These are phyloP conservation scores for Reticulitermes speratus DNA, from an alignment of 1,140 invertebrate genomes.

Conservation along the genomic window DNA sequence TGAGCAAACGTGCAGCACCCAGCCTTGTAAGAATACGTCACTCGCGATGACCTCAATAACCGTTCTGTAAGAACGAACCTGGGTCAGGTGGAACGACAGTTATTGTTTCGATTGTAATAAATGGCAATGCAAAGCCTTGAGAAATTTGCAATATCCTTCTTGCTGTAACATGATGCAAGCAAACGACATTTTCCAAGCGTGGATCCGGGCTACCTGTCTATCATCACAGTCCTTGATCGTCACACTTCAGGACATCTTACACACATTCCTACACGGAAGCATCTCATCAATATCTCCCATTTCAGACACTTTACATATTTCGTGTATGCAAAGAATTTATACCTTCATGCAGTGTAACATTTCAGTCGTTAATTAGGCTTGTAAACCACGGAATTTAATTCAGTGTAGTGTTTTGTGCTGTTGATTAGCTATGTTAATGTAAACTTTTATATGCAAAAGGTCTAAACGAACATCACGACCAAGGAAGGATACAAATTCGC, in stretches of 20 bases:
- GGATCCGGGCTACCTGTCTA: not conserved
- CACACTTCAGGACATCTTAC: not conserved
- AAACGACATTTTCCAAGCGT: not conserved
- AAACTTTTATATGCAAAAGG: too few species aligned
- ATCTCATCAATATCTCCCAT: too few species aligned
- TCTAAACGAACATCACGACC: too few species aligned
- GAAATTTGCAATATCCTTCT: not conserved
- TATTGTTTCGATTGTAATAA: not conserved
- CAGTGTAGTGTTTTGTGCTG: too few species aligned
- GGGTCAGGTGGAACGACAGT: constrained; percentile 8
- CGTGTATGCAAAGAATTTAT: too few species aligned
- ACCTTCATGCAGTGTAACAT: too few species aligned
- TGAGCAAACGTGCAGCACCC: not conserved
- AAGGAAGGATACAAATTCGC: too few species aligned
- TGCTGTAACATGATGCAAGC: not conserved
- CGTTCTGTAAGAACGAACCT: constrained; percentile 1
- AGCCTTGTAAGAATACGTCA: not conserved
- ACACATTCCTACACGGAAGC: too few species aligned
- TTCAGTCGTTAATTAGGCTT: too few species aligned
- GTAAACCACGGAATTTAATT: too few species aligned
- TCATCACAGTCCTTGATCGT: not conserved
- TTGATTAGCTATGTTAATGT: too few species aligned
- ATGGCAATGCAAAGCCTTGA: not conserved
- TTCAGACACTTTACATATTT: too few species aligned
- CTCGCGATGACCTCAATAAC: not conserved